A percentile compares a stretch with the other conserved stretches of the same genome.
Evolutionary conservation across 2,888 invertebrate genomes (phyloP).

Genomic region (Hartigia nigra): DNA sequence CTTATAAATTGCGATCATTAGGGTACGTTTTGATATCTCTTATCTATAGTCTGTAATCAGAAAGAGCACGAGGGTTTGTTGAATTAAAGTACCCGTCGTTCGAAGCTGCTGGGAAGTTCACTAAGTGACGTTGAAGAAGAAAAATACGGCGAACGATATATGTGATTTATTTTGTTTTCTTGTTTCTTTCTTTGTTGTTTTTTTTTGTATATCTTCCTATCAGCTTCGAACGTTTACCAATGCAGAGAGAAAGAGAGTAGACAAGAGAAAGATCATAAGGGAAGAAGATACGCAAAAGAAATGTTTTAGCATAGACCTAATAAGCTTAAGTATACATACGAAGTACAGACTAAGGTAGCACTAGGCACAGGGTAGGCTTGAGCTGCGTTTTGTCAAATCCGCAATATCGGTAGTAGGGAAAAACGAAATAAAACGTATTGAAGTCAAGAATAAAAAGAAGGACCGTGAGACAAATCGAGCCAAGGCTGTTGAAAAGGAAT

Average conservation of each 20-base stretch:
- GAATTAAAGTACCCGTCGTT: neutral
- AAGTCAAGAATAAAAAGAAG: neutral
- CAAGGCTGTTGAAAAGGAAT: neutral
- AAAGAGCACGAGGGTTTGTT: neutral
- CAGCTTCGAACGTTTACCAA: neutral
- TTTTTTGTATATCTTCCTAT: neutral
- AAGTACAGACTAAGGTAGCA: constrained; percentile 39
- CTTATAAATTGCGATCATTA: constrained; percentile 2
- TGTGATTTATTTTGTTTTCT: neutral
- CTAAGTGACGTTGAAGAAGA: neutral
- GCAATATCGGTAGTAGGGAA: constrained; percentile 8
- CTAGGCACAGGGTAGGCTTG: constrained; percentile 34
- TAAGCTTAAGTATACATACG: constrained; percentile 23
- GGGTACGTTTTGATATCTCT: constrained; percentile 5
- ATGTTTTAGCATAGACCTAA: constrained; percentile 11
- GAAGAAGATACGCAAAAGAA: neutral
- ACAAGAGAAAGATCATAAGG: neutral
- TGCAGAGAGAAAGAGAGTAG: neutral
- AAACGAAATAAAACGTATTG: neutral
- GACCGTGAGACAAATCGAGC: neutral
- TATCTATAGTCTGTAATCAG: constrained; percentile 3
- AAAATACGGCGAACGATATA: neutral
- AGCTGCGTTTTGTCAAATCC: constrained; percentile 35
- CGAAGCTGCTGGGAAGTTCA: neutral
- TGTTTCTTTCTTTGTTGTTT: constrained; percentile 12